Evolutionary conservation across 23 tunicate species (phyloP).

Genomic region (Clavelina lepadiformis): DNA sequence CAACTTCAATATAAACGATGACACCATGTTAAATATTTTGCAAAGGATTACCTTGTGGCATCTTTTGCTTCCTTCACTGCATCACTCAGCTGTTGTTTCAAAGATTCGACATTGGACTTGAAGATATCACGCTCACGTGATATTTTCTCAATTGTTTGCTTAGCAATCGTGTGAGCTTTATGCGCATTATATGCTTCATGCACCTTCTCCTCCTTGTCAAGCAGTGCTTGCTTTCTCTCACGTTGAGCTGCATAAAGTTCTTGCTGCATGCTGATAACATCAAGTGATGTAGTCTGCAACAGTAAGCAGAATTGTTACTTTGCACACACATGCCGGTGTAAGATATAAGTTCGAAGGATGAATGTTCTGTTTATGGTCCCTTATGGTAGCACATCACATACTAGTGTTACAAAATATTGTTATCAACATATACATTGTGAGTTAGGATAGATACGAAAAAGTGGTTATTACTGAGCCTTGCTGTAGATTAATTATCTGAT

Average conservation of each 20-base stretch:
- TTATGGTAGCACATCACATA: no score
- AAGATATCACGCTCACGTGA: conserved; percentile 41
- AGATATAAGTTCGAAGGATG: no score
- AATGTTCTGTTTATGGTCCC: no score
- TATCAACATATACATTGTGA: no score
- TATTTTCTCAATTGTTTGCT: conserved; percentile 38
- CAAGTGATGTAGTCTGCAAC: conserved; percentile 19
- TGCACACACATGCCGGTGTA: no score
- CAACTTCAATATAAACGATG: no score
- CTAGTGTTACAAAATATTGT: no score
- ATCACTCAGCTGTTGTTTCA: conserved; percentile 46
- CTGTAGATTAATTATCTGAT: conserved; percentile 21
- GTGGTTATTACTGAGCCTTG: conserved; percentile 32
- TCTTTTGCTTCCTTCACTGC: conserved; percentile 62
- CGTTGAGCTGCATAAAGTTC: conserved; percentile 72
- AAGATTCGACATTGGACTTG: conserved; percentile 18
- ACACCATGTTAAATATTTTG: no score
- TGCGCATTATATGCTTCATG: conserved; percentile 71
- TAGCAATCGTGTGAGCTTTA: conserved; percentile 55
- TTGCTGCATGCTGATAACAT: conserved; percentile 27
- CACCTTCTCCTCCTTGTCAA: conserved; percentile 60
- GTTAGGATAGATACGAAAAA: no score
- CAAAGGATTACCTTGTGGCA: conserved; percentile 59
- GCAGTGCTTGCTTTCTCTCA: conserved; percentile 79
- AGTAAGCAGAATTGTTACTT: no score